phyloP scores from a whole-genome alignment of 2,888 invertebrate species.

The Andrena haemorrhoa region DNA sequence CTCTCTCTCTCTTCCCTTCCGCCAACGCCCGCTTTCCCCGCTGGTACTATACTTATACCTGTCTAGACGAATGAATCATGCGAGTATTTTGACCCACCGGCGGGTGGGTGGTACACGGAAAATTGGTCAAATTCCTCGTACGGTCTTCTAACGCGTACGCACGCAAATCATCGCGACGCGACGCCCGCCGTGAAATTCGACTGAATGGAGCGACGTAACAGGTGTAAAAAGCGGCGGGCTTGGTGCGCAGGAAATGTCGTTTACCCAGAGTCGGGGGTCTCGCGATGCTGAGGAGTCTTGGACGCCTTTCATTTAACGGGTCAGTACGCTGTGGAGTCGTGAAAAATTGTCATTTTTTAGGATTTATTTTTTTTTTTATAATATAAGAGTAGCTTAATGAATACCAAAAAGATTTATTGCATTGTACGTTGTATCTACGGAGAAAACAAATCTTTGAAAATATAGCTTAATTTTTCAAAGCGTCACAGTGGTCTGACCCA shows the following conservation, averaged over 20 bases:
- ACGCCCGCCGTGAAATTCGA: conserved; percentile 6
- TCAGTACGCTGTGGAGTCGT: too few species aligned
- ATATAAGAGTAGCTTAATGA: too few species aligned
- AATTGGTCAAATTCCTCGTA: conserved; percentile 72
- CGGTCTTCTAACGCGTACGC: conserved; percentile 38
- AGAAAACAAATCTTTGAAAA: too few species aligned
- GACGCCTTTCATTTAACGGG: too few species aligned
- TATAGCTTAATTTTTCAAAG: too few species aligned
- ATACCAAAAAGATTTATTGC: too few species aligned
- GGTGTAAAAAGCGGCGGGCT: neutral
- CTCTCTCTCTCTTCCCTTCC: conserved; percentile 54
- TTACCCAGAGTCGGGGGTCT: neutral
- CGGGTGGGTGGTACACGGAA: conserved; percentile 71
- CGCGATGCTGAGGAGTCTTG: neutral
- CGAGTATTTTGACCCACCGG: conserved; percentile 70
- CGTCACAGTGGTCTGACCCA: too few species aligned
- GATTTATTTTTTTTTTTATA: too few species aligned
- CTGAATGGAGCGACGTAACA: conserved; percentile 21
- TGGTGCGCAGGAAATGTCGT: neutral
- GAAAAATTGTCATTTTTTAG: too few species aligned
- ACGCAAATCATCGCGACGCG: conserved; percentile 4
- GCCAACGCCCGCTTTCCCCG: conserved; percentile 27
- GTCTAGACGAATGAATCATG: conserved; percentile 76
- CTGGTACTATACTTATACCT: conserved; percentile 73
- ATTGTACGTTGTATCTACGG: too few species aligned